Conservation (phyloP, 1,140 invertebrate genomes). For the Protaetia brevitarsis region DNA sequence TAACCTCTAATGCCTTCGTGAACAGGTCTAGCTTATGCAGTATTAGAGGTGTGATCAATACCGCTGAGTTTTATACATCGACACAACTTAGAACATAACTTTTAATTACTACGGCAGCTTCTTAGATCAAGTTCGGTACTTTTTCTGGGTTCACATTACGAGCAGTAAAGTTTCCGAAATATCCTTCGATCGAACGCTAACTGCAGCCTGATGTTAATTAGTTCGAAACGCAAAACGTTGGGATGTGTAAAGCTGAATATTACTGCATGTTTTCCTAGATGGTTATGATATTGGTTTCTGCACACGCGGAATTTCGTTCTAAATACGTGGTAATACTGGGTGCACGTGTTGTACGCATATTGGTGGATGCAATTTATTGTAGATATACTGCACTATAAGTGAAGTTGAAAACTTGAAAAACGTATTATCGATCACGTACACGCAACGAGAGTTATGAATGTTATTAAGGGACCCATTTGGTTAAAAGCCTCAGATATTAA, state of each 20-base stretch:
- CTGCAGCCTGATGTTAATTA: neutral
- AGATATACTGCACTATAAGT: too few species aligned
- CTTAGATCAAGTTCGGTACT: conserved; percentile 3
- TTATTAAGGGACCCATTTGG: too few species aligned
- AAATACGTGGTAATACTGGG: too few species aligned
- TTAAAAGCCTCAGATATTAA: too few species aligned
- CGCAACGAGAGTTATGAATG: too few species aligned
- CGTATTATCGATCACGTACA: too few species aligned
- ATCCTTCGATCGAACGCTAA: neutral
- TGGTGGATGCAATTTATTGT: too few species aligned
- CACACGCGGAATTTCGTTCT: too few species aligned
- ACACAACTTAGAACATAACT: conserved; percentile 11
- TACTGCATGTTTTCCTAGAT: neutral
- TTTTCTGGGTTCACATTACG: neutral
- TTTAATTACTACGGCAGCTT: conserved; percentile 6
- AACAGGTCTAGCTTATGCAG: neutral
- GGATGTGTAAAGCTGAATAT: neutral
- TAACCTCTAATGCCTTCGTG: neutral
- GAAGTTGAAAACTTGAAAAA: too few species aligned
- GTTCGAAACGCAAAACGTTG: neutral
- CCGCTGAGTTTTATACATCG: neutral
- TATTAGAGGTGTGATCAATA: conserved; percentile 7
- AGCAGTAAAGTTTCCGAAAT: neutral
- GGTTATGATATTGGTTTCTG: too few species aligned
- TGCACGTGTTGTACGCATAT: too few species aligned